Evolutionary conservation across 2,797 vertebrate genomes (phyloP).

Genomic region (Gymnothorax reevesii): DNA sequence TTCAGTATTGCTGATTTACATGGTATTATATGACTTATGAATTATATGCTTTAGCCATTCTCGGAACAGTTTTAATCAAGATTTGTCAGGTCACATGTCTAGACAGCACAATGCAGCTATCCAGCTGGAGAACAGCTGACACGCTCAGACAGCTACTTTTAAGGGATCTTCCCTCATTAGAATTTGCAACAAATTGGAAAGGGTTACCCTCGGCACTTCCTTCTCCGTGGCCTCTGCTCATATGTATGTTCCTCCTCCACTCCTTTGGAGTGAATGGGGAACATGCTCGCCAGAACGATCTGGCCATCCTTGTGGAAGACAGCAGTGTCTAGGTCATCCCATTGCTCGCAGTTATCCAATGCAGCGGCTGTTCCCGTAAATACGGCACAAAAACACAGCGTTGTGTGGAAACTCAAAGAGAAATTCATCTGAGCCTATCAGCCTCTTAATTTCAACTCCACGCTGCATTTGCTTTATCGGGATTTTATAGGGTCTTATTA

Average conservation of each 20-base stretch:
- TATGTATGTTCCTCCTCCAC: constrained; percentile 47
- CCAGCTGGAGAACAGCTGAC: background rate
- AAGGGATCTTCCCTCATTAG: background rate
- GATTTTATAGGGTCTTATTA: background rate
- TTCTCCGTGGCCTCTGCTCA: constrained; percentile 38
- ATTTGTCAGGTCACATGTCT: background rate
- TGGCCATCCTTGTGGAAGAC: constrained; percentile 52
- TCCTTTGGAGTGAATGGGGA: constrained; percentile 55
- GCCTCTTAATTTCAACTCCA: background rate
- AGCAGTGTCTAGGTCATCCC: constrained; percentile 48
- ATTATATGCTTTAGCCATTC: background rate
- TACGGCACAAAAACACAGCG: constrained; percentile 26
- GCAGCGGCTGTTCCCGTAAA: background rate
- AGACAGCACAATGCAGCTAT: background rate
- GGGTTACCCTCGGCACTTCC: constrained; percentile 53
- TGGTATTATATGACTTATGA: background rate
- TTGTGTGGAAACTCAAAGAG: constrained; percentile 24
- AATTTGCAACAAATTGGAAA: background rate
- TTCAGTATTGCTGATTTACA: background rate
- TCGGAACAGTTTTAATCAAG: background rate
- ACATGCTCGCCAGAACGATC: constrained; percentile 55
- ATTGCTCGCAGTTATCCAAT: constrained; percentile 38
- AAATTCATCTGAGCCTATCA: constrained; percentile 34
- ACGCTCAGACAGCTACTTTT: background rate
- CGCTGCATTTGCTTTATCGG: background rate